Evolutionary conservation across 2,797 vertebrate genomes (phyloP).

Genomic region (Sebastes umbrosus): DNA sequence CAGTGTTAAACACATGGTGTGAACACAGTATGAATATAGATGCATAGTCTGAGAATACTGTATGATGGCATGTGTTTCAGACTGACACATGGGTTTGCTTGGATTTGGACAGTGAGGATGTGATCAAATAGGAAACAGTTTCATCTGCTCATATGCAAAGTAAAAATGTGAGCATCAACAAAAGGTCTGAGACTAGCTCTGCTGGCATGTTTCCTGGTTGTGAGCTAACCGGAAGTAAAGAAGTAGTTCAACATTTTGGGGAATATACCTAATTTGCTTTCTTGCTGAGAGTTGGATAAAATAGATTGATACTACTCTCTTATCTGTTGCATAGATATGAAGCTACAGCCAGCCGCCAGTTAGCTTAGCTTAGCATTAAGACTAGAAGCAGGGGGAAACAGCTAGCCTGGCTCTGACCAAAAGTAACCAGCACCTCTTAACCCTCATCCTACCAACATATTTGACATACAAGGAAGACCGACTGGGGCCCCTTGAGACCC

Average conservation of each 20-base stretch:
- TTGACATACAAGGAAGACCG: too few species aligned
- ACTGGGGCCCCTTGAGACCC: too few species aligned
- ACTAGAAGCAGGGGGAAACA: neutral
- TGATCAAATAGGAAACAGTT: neutral
- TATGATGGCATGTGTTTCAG: neutral
- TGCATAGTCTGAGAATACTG: neutral
- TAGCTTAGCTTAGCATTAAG: neutral
- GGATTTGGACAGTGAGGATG: neutral
- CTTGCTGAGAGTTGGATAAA: neutral
- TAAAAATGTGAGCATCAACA: neutral
- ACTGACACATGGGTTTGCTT: neutral
- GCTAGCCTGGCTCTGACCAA: neutral
- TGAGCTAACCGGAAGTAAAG: neutral
- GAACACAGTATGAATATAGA: constrained; percentile 6
- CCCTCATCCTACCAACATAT: too few species aligned
- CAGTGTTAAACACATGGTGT: neutral
- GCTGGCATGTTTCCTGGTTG: neutral
- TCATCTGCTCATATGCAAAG: neutral
- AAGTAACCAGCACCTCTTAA: too few species aligned
- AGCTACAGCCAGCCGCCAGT: neutral
- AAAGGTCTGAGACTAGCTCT: neutral
- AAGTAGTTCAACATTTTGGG: neutral
- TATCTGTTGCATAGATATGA: neutral
- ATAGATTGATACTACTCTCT: neutral
- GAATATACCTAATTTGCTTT: neutral